Percentiles rank a stretch among this genome's conserved stretches.
Evolutionary conservation across 2,888 invertebrate species (phyloP).

Genomic region (Octodonta nipae): DNA sequence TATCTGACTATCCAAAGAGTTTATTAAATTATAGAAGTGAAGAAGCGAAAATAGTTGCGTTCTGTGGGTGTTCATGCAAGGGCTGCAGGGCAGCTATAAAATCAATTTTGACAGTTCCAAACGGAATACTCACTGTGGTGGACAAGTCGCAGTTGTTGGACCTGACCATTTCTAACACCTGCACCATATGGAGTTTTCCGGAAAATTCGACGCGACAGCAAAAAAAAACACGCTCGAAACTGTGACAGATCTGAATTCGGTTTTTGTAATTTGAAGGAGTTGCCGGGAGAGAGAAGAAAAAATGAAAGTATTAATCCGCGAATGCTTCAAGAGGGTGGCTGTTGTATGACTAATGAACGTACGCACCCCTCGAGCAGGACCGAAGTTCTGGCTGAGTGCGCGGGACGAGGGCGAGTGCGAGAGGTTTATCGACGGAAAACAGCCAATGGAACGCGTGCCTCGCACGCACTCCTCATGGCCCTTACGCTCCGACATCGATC

Average conservation of each 20-base stretch:
- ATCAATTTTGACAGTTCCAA: not conserved
- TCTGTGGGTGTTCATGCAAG: no score
- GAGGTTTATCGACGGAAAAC: slow-evolving; percentile 26
- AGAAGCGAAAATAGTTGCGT: no score
- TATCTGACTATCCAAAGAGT: no score
- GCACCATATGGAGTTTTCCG: slow-evolving; percentile 68
- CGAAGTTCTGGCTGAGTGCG: slow-evolving; percentile 25
- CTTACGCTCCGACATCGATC: no score
- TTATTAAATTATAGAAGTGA: no score
- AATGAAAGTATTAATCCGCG: not conserved
- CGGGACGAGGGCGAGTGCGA: slow-evolving; percentile 9
- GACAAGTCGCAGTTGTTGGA: slow-evolving; percentile 66
- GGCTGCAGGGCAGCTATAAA: no score
- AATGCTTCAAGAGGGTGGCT: no score
- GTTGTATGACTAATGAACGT: slow-evolving; percentile 6
- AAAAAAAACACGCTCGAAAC: slow-evolving; percentile 5
- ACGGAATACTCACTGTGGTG: slow-evolving; percentile 57
- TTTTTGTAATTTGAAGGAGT: no score
- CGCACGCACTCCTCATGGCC: slow-evolving; percentile 36
- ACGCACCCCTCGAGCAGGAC: slow-evolving; percentile 20
- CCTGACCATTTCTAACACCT: slow-evolving; percentile 66
- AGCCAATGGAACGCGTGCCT: slow-evolving; percentile 32
- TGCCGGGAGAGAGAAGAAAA: no score
- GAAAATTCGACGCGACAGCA: slow-evolving; percentile 9
- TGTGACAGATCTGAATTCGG: slow-evolving; percentile 5